A percentile compares a stretch with the other conserved stretches of the same genome.
Evolutionary conservation across 2,888 invertebrate genomes (phyloP).

Genomic region (Hesperia comma): DNA sequence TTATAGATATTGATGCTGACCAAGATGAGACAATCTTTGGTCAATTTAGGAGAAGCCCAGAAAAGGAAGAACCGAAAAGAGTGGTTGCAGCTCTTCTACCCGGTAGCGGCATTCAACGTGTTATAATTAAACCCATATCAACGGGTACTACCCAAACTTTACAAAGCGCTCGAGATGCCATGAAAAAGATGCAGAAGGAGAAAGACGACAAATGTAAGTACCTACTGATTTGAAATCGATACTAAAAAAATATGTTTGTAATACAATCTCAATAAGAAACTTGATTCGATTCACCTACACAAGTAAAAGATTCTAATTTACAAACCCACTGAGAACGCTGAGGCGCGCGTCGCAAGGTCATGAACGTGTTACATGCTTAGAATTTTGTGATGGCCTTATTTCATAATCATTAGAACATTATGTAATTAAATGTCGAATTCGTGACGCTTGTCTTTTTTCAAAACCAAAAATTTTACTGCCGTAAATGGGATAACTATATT

Average conservation of each 20-base stretch:
- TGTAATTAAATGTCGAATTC: conserved; percentile 25
- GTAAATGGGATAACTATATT: too few species aligned
- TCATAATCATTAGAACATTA: conserved; percentile 8
- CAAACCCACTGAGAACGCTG: conserved; percentile 11
- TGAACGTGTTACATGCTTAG: conserved; percentile 21
- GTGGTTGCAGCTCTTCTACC: conserved; percentile 71
- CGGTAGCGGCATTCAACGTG: conserved; percentile 75
- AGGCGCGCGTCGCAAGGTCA: conserved; percentile 23
- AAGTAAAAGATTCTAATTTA: conserved; percentile 24
- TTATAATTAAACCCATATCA: conserved; percentile 67
- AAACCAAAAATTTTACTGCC: background rate
- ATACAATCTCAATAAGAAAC: background rate
- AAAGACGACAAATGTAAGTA: conserved; percentile 62
- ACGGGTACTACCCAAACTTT: conserved; percentile 58
- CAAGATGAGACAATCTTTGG: conserved; percentile 61
- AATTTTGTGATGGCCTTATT: conserved; percentile 24
- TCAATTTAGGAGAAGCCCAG: conserved; percentile 62
- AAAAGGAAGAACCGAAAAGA: conserved; percentile 67
- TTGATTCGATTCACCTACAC: conserved; percentile 19
- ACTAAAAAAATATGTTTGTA: background rate
- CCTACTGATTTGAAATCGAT: background rate
- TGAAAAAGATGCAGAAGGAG: conserved; percentile 57
- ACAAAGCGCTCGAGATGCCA: conserved; percentile 58
- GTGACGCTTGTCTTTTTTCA: conserved; percentile 21
- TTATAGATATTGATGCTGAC: conserved; percentile 76